Conservation (phyloP, 2,113 vertebrate species). For the Picathartes gymnocephalus region DNA sequence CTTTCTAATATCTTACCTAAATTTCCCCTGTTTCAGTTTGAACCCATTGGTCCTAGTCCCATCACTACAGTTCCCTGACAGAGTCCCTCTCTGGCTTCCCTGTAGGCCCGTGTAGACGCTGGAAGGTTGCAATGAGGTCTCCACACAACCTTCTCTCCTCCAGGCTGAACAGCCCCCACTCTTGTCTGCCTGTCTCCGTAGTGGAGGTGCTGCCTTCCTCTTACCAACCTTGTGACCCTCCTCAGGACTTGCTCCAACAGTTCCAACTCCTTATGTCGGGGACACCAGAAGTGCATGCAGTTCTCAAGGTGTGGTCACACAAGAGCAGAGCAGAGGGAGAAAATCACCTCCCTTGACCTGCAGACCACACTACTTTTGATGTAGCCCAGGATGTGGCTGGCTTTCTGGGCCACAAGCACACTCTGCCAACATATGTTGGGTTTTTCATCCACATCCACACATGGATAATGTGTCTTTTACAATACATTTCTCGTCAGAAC, state of each 20-base stretch:
- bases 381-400: neutral
- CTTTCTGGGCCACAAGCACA: neutral
- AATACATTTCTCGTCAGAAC: neutral
- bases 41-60: neutral
- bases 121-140: neutral
- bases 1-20: neutral
- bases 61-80: neutral
- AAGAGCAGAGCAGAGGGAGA: neutral
- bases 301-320: neutral
- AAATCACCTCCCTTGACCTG: neutral
- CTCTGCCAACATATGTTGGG: neutral
- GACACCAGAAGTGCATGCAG: neutral
- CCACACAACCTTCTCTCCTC: neutral
- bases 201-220: neutral
- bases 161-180: neutral
- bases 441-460: neutral
- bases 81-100: neutral
- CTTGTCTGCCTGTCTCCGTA: rapidly evolving
- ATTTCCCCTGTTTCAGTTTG: neutral
- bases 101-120: too few relatives aligned
- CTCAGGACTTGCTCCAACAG: neutral
- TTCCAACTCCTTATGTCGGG: neutral
- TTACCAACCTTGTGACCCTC: neutral
- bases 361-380: neutral
- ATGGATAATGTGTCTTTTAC: neutral